These are phyloP conservation scores for Sitobion miscanthi DNA, from an alignment of 1,140 invertebrate genomes.

Conservation along the genomic window DNA sequence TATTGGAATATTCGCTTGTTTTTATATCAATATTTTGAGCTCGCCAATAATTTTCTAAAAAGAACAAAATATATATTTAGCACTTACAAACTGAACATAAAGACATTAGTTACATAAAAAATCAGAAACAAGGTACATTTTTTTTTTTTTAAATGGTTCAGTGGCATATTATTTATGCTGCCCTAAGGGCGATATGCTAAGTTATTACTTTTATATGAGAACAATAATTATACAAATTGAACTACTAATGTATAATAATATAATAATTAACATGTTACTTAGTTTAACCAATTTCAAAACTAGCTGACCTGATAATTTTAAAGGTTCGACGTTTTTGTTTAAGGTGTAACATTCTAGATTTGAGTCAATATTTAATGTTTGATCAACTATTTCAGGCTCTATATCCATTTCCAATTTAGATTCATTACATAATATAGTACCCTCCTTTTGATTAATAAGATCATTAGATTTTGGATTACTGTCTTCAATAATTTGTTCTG, in stretches of 20 bases:
- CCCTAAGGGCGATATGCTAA: too few relatives aligned
- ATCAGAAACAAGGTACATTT: too few relatives aligned
- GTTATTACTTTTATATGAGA: neutral
- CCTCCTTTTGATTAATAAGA: neutral
- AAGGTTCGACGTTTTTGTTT: neutral
- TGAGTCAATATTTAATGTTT: neutral
- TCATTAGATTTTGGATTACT: neutral
- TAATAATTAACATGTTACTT: neutral
- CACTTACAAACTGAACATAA: neutral
- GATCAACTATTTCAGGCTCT: neutral
- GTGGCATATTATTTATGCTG: too few relatives aligned
- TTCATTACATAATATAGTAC: neutral
- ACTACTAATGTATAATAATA: neutral
- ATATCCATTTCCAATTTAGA: neutral
- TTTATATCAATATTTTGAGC: constrained; percentile 13
- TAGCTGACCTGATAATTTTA: constrained; percentile 7
- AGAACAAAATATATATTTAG: neutral
- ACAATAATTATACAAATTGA: neutral
- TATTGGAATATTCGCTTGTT: constrained; percentile 3
- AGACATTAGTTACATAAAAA: neutral
- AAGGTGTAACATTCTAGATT: neutral
- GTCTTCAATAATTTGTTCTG: neutral
- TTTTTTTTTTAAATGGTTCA: too few relatives aligned
- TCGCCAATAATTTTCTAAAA: constrained; percentile 26
- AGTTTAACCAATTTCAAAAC: neutral